Evolutionary conservation across 2,888 invertebrate genomes (phyloP).

Genomic region (Griposia aprilina): DNA sequence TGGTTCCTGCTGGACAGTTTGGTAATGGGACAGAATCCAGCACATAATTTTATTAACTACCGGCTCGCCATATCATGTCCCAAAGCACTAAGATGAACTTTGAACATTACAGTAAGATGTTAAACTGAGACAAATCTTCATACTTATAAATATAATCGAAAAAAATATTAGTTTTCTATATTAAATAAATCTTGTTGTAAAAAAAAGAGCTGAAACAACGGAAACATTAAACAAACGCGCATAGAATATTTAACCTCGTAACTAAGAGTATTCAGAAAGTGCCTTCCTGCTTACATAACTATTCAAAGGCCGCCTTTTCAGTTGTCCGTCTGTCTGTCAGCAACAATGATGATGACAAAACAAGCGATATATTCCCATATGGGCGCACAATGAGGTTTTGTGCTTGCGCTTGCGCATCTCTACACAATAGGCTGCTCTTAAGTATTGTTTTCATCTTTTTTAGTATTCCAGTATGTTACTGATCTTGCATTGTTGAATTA

Average conservation of each 20-base stretch:
- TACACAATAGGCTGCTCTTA: conserved; percentile 76
- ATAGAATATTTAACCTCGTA: conserved; percentile 69
- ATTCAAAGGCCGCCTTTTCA: conserved; percentile 89
- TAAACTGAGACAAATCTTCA: neutral
- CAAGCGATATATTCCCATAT: conserved; percentile 89
- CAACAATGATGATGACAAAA: conserved; percentile 88
- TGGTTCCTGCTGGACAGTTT: neutral
- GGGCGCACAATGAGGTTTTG: conserved; percentile 87
- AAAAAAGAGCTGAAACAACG: conserved; percentile 42
- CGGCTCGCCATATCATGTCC: neutral
- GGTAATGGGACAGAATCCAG: neutral
- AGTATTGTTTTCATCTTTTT: conserved; percentile 79
- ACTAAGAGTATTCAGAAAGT: conserved; percentile 72
- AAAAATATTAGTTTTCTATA: neutral
- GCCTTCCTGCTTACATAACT: conserved; percentile 80
- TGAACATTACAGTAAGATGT: neutral
- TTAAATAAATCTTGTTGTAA: conserved; percentile 13
- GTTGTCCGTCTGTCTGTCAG: conserved; percentile 88
- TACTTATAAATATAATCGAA: neutral
- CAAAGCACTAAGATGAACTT: neutral
- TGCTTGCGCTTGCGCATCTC: conserved; percentile 73
- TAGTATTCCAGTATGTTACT: conserved; percentile 64
- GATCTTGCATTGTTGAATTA: conserved; percentile 58
- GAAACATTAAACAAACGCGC: conserved; percentile 56
- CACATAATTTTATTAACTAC: neutral